Evolutionary conservation across 2,113 vertebrate species (phyloP).

Genomic region (Loxodonta africana): DNA sequence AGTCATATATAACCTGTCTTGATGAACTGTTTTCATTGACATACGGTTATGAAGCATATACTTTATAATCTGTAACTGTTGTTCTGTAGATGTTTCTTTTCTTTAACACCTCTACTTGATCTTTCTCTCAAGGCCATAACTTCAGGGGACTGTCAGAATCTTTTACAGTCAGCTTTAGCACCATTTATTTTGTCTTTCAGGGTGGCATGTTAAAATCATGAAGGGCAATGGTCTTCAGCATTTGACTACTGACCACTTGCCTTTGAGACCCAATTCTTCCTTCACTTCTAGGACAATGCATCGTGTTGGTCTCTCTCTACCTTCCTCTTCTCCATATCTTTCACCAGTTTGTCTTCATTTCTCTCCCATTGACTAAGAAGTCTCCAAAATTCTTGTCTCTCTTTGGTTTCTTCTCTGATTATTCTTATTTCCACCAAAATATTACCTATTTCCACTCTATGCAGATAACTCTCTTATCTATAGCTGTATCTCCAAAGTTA

Average conservation of each 20-base stretch:
- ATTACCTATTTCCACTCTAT: background rate
- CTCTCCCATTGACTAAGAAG: background rate
- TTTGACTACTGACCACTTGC: background rate
- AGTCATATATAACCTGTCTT: conserved; percentile 70
- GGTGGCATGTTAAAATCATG: background rate
- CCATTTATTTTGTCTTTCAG: conserved; percentile 39
- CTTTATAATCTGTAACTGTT: conserved; percentile 47
- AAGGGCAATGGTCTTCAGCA: background rate
- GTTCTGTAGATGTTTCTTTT: conserved; percentile 47
- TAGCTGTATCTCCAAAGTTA: background rate
- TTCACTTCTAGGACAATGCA: background rate
- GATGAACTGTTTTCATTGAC: conserved; percentile 69
- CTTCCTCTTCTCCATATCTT: background rate
- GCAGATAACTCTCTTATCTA: background rate
- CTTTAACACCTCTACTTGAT: conserved; percentile 20
- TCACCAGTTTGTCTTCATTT: background rate
- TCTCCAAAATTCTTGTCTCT: background rate
- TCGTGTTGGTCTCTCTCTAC: background rate
- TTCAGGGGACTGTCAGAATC: conserved; percentile 25
- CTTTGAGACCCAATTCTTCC: background rate
- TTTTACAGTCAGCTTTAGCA: background rate
- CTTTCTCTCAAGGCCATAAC: conserved; percentile 52
- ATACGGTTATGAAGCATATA: background rate
- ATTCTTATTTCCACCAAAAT: background rate
- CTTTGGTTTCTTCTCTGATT: conserved; percentile 8